These are phyloP conservation scores for Myripristis murdjan DNA, from an alignment of 2,797 vertebrate species.

Conservation along the genomic window DNA sequence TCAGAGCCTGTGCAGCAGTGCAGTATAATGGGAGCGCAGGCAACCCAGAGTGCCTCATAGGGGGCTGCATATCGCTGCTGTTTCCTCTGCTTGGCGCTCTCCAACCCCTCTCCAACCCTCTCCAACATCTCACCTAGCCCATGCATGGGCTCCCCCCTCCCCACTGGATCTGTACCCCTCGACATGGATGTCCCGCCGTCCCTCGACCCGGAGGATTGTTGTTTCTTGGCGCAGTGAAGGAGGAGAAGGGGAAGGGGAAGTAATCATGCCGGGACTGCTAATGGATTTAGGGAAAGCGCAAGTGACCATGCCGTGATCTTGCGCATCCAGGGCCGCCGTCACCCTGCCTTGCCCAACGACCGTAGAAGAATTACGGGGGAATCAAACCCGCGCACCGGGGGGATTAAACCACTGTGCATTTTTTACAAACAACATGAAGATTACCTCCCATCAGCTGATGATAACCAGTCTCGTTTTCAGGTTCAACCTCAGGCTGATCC, in stretches of 20 bases:
- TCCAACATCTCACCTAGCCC: constrained; percentile 76
- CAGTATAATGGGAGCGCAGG: constrained; percentile 92
- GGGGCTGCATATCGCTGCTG: constrained; percentile 83
- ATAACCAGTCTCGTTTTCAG: constrained; percentile 94
- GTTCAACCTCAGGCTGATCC: constrained; percentile 92
- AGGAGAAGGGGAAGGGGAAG: constrained; percentile 79
- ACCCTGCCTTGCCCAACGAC: constrained; percentile 88
- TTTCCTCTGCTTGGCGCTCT: constrained; percentile 79
- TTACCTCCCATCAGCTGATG: constrained; percentile 90
- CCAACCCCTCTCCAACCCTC: constrained; percentile 62
- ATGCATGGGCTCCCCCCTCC: constrained; percentile 85
- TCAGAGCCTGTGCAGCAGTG: constrained; percentile 98
- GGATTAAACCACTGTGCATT: constrained; percentile 84
- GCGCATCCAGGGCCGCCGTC: constrained; percentile 86
- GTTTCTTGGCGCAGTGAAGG: constrained; percentile 94
- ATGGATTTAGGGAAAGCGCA: constrained; percentile 91
- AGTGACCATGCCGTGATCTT: constrained; percentile 98
- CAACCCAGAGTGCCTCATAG: constrained; percentile 83
- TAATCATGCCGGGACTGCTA: constrained; percentile 94
- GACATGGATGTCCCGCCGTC: constrained; percentile 95
- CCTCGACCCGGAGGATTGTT: constrained; percentile 92
- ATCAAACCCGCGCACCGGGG: constrained; percentile 83
- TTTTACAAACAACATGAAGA: constrained; percentile 95
- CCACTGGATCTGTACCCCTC: constrained; percentile 88
- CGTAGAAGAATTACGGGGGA: constrained; percentile 86